These are phyloP conservation scores for Actinostola sp. DNA, from an alignment of 92 coral and sea anemone genomes.

Conservation along the genomic window DNA sequence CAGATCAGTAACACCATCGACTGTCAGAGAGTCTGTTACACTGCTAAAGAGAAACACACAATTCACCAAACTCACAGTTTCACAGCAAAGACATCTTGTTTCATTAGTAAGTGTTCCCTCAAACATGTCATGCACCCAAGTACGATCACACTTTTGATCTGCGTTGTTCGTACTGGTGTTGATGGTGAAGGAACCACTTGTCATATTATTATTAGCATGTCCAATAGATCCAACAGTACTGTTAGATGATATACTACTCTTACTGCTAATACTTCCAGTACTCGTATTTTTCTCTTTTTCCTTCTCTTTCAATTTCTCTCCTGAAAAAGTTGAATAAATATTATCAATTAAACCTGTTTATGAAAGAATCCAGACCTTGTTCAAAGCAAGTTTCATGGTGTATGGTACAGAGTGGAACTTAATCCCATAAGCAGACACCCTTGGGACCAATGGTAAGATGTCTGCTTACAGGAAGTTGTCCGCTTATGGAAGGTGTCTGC, in stretches of 20 bases:
- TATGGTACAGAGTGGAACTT: too few species aligned
- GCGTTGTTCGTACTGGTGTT: conserved; percentile 27
- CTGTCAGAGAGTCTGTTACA: too few species aligned
- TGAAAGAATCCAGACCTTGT: neutral
- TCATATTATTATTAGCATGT: conserved; percentile 16
- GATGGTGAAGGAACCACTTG: conserved; percentile 21
- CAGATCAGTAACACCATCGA: too few species aligned
- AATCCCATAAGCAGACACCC: neutral
- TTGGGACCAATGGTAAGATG: too few species aligned
- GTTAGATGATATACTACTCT: conserved; percentile 77
- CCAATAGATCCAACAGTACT: conserved; percentile 68
- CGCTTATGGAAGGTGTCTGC: too few species aligned
- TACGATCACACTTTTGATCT: conserved; percentile 58
- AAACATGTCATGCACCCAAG: conserved; percentile 99
- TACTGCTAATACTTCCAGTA: conserved; percentile 96
- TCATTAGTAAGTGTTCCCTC: conserved; percentile 98
- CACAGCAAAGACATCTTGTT: conserved; percentile 97
- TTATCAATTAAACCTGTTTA: neutral
- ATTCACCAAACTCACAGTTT: conserved; percentile 87
- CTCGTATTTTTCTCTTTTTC: conserved; percentile 90
- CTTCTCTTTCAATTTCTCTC: conserved; percentile 75
- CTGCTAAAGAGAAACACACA: too few species aligned
- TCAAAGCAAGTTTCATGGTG: neutral
- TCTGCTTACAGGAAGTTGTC: too few species aligned
- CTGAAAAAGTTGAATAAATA: conserved; percentile 8